phyloP scores from a whole-genome alignment of 2,797 vertebrate genomes.

The Leuciscus waleckii region DNA sequence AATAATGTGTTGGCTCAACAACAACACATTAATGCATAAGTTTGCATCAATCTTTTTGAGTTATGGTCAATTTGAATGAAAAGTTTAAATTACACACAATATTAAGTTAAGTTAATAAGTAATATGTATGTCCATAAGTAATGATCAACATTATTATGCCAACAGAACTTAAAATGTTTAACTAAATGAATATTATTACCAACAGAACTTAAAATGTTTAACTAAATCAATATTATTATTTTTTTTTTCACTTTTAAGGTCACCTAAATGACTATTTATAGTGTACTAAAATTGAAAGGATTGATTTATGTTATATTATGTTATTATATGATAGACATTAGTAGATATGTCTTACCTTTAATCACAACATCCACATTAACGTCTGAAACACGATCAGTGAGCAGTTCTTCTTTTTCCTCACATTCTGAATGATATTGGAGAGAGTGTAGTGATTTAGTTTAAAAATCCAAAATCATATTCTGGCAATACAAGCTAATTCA shows the following conservation, averaged over 20 bases:
- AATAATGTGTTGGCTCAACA: background rate
- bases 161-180: background rate
- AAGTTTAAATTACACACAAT: background rate
- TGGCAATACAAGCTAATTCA: background rate
- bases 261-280: background rate
- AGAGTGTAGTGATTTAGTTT: background rate
- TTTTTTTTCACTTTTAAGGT: background rate
- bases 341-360: constrained; percentile 20
- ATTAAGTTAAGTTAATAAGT: background rate
- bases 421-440: constrained; percentile 14
- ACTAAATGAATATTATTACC: background rate
- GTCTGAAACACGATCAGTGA: background rate
- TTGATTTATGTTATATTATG: background rate
- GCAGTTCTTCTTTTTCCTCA: constrained; percentile 16
- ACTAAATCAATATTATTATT: background rate
- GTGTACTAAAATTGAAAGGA: background rate
- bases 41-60: background rate
- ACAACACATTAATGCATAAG: background rate
- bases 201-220: background rate
- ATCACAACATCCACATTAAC: background rate
- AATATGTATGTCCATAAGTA: background rate
- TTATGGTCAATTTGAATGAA: background rate
- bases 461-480: background rate
- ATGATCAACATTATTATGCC: background rate
- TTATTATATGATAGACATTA: background rate